Percentiles rank a stretch among this genome's conserved stretches.
Evolutionary conservation across 2,797 vertebrate species (phyloP).

Genomic region (Darevskia nairensis): DNA sequence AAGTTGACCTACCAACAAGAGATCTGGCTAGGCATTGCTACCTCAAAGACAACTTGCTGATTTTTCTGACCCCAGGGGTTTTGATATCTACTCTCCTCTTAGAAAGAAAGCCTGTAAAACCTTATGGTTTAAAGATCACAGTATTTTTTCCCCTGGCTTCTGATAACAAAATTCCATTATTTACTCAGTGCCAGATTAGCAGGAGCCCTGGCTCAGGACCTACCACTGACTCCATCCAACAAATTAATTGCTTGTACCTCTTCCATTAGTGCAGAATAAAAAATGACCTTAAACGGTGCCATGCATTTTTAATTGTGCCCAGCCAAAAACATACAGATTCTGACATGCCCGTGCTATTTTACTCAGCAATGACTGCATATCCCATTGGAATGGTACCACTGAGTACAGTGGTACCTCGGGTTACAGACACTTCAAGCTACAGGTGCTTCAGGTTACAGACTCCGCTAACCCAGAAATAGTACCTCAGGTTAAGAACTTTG

Average conservation of each 20-base stretch:
- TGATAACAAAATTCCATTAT: constrained; percentile 52
- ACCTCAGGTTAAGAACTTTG: too few species aligned
- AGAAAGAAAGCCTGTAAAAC: constrained; percentile 42
- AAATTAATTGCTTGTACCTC: constrained; percentile 67
- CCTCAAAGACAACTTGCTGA: constrained; percentile 29
- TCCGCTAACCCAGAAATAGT: too few species aligned
- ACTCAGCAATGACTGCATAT: accelerated
- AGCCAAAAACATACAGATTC: neutral
- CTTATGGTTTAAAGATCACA: constrained; percentile 36
- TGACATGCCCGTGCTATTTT: neutral
- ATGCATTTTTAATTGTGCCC: neutral
- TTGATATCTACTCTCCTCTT: constrained; percentile 32
- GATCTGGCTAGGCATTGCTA: neutral
- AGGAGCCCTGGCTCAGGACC: constrained; percentile 57
- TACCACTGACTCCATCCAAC: constrained; percentile 59
- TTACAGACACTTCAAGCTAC: too few species aligned
- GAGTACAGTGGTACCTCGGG: too few species aligned
- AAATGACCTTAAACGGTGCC: constrained; percentile 42
- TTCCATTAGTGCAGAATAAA: constrained; percentile 45
- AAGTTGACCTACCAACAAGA: neutral
- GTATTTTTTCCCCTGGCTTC: constrained; percentile 6
- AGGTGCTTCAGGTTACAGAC: too few species aligned
- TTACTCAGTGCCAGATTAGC: constrained; percentile 50
- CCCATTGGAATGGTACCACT: neutral
- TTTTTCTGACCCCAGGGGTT: constrained; percentile 27